Evolutionary conservation across 2,888 invertebrate genomes (phyloP).

Genomic region (Hyles lineata): DNA sequence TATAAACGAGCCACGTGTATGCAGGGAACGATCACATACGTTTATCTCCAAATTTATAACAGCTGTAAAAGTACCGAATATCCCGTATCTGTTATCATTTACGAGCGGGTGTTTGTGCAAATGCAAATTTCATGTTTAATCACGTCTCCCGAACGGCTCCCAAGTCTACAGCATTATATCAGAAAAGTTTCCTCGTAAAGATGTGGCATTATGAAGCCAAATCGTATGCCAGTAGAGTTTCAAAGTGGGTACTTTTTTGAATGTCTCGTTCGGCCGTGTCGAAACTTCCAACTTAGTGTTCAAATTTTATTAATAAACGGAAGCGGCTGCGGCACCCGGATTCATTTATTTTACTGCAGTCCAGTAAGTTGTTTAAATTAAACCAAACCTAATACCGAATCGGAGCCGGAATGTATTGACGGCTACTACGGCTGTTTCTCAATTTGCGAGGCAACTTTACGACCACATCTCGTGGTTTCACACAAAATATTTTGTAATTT

Average conservation of each 20-base stretch:
- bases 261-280: constrained; percentile 59
- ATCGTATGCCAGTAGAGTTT: constrained; percentile 66
- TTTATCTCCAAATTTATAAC: constrained; percentile 20
- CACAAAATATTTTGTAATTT: constrained; percentile 25
- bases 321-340: constrained; percentile 51
- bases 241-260: constrained; percentile 59
- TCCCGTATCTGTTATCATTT: constrained; percentile 43
- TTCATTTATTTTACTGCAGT: constrained; percentile 55
- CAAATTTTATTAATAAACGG: constrained; percentile 69
- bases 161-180: constrained; percentile 59
- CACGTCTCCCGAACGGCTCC: constrained; percentile 55
- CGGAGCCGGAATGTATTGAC: constrained; percentile 45
- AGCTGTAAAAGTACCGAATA: constrained; percentile 20
- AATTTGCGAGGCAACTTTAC: constrained; percentile 23
- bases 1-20: constrained; percentile 22
- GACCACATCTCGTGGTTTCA: background rate
- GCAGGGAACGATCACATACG: constrained; percentile 32
- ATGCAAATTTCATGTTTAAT: constrained; percentile 68
- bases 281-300: constrained; percentile 63
- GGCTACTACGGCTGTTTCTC: constrained; percentile 15
- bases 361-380: constrained; percentile 55
- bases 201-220: constrained; percentile 62
- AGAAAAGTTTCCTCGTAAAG: constrained; percentile 75
- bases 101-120: constrained; percentile 59
- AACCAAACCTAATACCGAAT: constrained; percentile 48